A percentile compares a stretch with the other conserved stretches of the same genome.
Evolutionary conservation across 2,797 vertebrate genomes (phyloP).

Genomic region (Gadopsis marmoratus): DNA sequence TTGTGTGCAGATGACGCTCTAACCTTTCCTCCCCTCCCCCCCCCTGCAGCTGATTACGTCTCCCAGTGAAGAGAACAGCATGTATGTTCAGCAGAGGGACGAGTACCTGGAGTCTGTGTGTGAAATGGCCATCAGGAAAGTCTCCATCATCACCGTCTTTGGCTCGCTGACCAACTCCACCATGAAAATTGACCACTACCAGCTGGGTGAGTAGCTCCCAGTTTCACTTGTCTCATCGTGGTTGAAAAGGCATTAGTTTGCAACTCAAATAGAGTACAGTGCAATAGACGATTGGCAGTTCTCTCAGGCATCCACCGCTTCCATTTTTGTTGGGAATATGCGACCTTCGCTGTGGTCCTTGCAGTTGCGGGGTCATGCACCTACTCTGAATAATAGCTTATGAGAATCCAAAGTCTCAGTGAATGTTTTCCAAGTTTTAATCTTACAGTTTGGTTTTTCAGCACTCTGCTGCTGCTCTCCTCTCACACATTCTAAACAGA

Average conservation of each 20-base stretch:
- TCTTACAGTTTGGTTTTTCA: no score
- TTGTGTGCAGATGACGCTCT: slow-evolving; percentile 29
- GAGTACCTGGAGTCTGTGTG: slow-evolving; percentile 98
- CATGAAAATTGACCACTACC: slow-evolving; percentile 99
- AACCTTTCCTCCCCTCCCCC: slow-evolving; percentile 7
- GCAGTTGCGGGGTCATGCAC: background rate
- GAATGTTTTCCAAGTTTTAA: background rate
- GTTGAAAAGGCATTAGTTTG: background rate
- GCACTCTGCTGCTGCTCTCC: no score
- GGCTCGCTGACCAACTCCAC: slow-evolving; percentile 95
- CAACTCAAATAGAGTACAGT: background rate
- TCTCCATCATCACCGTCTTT: slow-evolving; percentile 96
- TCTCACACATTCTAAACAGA: no score
- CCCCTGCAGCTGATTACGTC: slow-evolving; percentile 91
- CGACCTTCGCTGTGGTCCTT: background rate
- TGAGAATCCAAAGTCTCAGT: background rate
- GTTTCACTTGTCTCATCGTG: background rate
- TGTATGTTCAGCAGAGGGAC: slow-evolving; percentile 96
- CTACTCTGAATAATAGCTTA: background rate
- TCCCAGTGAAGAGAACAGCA: slow-evolving; percentile 89
- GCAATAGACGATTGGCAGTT: background rate
- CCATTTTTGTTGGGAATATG: background rate
- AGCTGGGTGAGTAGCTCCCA: slow-evolving; percentile 88
- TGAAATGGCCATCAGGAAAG: slow-evolving; percentile 97
- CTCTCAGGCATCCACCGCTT: background rate